A percentile compares a stretch with the other conserved stretches of the same genome.
These are phyloP conservation scores for Drosophila mauritiana DNA, from an alignment of 1,140 invertebrate species.

Conservation along the genomic window DNA sequence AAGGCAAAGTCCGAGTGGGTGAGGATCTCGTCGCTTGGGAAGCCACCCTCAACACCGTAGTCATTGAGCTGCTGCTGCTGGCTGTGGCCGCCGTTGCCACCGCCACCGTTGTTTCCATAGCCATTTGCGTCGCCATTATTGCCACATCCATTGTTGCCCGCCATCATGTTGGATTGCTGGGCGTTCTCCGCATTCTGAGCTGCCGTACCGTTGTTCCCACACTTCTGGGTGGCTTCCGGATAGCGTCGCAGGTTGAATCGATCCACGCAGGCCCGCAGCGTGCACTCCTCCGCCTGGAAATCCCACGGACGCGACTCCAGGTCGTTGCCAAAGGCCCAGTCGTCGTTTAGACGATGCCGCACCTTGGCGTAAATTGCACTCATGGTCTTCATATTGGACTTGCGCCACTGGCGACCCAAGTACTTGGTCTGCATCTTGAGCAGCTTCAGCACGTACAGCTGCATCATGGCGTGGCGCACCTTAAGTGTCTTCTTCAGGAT, in stretches of 20 bases:
- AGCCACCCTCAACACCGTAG: constrained; percentile 79
- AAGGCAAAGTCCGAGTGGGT: constrained; percentile 83
- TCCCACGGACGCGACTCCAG: constrained; percentile 99
- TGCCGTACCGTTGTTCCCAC: constrained; percentile 65
- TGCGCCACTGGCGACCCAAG: constrained; percentile 99
- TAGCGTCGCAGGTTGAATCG: constrained; percentile 98
- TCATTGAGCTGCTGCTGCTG: constrained; percentile 82
- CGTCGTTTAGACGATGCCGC: constrained; percentile 97
- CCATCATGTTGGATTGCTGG: constrained; percentile 72
- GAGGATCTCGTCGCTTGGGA: constrained; percentile 81
- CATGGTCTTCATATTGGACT: constrained; percentile 99
- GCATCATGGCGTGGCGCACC: constrained; percentile 98
- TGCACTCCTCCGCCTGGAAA: constrained; percentile 99
- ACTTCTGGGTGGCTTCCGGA: constrained; percentile 85
- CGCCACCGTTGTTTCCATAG: constrained; percentile 59
- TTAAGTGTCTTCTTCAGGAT: constrained; percentile 98
- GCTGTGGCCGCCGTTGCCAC: constrained; percentile 55
- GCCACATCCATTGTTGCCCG: constrained; percentile 55
- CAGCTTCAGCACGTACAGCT: constrained; percentile 98
- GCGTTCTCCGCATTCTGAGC: constrained; percentile 74
- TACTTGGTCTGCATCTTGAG: constrained; percentile 99
- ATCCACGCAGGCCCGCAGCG: constrained; percentile 96
- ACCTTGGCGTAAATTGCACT: constrained; percentile 99
- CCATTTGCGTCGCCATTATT: constrained; percentile 61
- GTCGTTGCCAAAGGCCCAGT: constrained; percentile 99